Evolutionary conservation across 2,888 invertebrate genomes (phyloP).

Genomic region (Lepidonotus clava): DNA sequence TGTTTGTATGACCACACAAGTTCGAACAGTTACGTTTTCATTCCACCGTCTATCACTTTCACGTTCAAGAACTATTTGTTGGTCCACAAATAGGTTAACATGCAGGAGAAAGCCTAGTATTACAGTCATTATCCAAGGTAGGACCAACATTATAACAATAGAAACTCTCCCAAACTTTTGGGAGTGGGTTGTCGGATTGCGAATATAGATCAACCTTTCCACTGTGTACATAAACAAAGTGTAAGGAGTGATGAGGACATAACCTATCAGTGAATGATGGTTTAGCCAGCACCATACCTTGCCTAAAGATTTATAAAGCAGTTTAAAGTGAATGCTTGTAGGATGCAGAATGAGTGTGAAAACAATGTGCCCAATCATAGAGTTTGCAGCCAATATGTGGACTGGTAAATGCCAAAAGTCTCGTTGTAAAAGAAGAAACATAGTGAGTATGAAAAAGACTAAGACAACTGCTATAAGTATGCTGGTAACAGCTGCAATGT

Average conservation of each 20-base stretch:
- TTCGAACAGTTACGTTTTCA: not conserved
- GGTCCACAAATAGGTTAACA: not conserved
- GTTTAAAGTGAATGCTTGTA: not conserved
- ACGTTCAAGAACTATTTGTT: not conserved
- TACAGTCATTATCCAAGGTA: not conserved
- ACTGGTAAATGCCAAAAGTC: not conserved
- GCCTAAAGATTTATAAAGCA: not conserved
- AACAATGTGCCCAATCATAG: not conserved
- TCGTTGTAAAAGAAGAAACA: too few relatives aligned
- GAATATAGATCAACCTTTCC: not conserved
- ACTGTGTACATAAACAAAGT: constrained; percentile 6
- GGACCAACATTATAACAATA: not conserved
- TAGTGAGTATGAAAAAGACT: too few relatives aligned
- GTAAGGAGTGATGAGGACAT: not conserved
- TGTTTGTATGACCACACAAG: not conserved
- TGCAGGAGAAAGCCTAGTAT: not conserved
- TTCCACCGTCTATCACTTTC: not conserved
- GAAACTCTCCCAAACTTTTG: not conserved
- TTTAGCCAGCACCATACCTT: not conserved
- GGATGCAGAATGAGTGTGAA: not conserved
- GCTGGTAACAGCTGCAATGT: too few relatives aligned
- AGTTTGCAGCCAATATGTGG: constrained; percentile 8
- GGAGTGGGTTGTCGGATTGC: not conserved
- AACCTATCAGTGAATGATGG: not conserved
- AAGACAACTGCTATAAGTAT: too few relatives aligned